Evolutionary conservation across 2,888 invertebrate genomes (phyloP).

Genomic region (Autographa gamma): DNA sequence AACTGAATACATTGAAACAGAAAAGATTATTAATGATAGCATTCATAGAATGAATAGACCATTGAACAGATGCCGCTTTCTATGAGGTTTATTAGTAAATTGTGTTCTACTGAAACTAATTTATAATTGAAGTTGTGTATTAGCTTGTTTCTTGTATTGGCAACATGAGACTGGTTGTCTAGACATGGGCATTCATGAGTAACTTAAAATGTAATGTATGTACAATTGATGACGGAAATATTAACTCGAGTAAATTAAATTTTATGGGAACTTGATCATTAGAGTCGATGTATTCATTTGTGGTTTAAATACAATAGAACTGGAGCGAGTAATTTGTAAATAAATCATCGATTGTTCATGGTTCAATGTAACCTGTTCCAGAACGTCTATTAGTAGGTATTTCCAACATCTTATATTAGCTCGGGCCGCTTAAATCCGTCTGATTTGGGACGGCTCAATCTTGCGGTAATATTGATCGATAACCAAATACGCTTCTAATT

Average conservation of each 20-base stretch:
- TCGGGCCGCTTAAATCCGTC: background rate
- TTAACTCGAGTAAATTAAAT: slow-evolving; percentile 28
- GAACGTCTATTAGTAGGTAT: background rate
- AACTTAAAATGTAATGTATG: slow-evolving; percentile 49
- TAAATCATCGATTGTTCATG: background rate
- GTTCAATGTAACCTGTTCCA: background rate
- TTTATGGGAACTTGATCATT: slow-evolving; percentile 18
- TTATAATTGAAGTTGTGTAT: slow-evolving; percentile 60
- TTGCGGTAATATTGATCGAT: background rate
- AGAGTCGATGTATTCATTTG: background rate
- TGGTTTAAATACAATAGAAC: background rate
- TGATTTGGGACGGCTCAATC: background rate
- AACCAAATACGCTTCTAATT: background rate
- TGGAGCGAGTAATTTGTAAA: background rate
- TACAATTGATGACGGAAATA: slow-evolving; percentile 34
- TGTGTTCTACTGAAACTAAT: slow-evolving; percentile 67
- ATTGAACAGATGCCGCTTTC: slow-evolving; percentile 67
- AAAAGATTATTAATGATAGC: slow-evolving; percentile 71
- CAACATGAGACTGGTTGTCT: slow-evolving; percentile 49
- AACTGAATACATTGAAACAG: slow-evolving; percentile 66
- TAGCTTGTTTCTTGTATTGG: slow-evolving; percentile 52
- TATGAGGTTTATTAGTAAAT: slow-evolving; percentile 68
- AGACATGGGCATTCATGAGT: slow-evolving; percentile 52
- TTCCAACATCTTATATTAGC: background rate
- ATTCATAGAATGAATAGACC: slow-evolving; percentile 70